A percentile compares a stretch with the other conserved stretches of the same genome.
phyloP scores from a whole-genome alignment of 2,888 invertebrate species.

The Rotaria socialis region DNA sequence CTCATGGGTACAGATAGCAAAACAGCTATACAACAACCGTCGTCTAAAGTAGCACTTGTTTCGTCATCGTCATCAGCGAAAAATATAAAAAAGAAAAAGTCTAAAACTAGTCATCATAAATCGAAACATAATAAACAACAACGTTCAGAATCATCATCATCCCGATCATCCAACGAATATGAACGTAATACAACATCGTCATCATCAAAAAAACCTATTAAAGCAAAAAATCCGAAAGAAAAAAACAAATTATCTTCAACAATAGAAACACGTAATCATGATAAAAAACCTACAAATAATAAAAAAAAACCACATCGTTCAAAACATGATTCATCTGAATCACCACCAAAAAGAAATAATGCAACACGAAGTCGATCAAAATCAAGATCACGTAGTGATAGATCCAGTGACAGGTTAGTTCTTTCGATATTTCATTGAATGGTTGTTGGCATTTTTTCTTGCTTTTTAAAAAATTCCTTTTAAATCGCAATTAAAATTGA shows the following conservation, averaged over 20 bases:
- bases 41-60: not conserved
- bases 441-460: too few relatives aligned
- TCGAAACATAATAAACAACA: conserved; percentile 1
- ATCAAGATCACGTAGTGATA: not conserved
- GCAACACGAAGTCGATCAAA: conserved; percentile 6
- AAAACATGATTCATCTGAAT: conserved; percentile 5
- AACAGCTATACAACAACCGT: not conserved
- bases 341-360: conserved; percentile 8
- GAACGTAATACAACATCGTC: not conserved
- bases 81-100: conserved; percentile 6
- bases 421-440: not conserved
- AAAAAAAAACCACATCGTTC: not conserved
- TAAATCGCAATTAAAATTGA: too few relatives aligned
- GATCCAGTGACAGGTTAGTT: conserved; percentile 1
- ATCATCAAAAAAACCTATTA: not conserved
- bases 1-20: conserved; percentile 29
- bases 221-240: not conserved
- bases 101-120: conserved; percentile 4
- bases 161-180: not conserved
- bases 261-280: not conserved
- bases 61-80: not conserved
- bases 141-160: conserved; percentile 8
- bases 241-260: not conserved
- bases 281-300: not conserved
- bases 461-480: too few relatives aligned